These are phyloP conservation scores for Aspiorhynchus laticeps DNA, from an alignment of 2,113 vertebrate species.

Conservation along the genomic window DNA sequence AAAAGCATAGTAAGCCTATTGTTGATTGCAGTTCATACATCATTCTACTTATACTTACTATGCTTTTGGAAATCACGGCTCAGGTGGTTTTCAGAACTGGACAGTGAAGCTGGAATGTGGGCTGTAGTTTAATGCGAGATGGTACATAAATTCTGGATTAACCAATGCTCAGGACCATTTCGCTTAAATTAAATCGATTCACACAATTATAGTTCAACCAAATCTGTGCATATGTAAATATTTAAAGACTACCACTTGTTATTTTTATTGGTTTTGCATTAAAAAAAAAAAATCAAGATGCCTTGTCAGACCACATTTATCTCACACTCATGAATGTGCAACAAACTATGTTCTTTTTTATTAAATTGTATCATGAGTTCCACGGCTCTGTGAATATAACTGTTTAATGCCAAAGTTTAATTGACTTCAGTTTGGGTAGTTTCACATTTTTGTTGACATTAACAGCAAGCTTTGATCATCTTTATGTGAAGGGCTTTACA, in stretches of 20 bases:
- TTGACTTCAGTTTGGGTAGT: not conserved
- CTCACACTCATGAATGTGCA: not conserved
- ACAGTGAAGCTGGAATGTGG: not conserved
- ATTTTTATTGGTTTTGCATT: slow-evolving; percentile 24
- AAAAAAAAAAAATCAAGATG: not conserved
- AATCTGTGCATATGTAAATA: slow-evolving; percentile 12
- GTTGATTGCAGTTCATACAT: not conserved
- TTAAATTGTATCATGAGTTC: not conserved
- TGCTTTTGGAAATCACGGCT: not conserved
- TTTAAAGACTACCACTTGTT: not conserved
- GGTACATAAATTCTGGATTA: not conserved
- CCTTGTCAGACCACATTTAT: not conserved
- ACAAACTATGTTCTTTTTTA: not conserved
- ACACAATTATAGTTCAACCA: not conserved
- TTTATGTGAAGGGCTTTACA: slow-evolving; percentile 4
- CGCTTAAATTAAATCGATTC: not conserved
- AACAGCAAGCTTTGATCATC: slow-evolving; percentile 22
- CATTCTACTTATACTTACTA: not conserved
- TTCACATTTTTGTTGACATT: not conserved
- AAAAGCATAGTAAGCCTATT: not conserved
- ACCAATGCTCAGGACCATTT: not conserved
- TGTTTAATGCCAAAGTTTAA: not conserved
- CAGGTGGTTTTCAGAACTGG: not conserved
- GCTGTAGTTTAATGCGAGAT: not conserved
- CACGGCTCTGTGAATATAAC: not conserved